A percentile compares a stretch with the other conserved stretches of the same genome.
Evolutionary conservation across 2,797 vertebrate species (phyloP).

Genomic region (Sciurus vulgaris): DNA sequence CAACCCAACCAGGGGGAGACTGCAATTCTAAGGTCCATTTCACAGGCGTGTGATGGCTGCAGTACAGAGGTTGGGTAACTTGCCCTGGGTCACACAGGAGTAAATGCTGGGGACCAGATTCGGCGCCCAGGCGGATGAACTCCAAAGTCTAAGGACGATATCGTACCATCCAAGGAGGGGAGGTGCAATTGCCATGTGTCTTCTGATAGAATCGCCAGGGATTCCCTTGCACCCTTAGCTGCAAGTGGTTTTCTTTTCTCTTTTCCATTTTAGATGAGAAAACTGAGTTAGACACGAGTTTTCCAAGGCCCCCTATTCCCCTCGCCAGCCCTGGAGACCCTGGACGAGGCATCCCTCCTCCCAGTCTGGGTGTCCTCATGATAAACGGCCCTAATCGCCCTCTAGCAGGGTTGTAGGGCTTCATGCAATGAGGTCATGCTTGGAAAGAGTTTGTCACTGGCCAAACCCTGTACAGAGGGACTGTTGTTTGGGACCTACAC

Average conservation of each 20-base stretch:
- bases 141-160: not conserved
- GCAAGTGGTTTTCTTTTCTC: not conserved
- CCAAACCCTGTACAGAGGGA: constrained; percentile 48
- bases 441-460: constrained; percentile 20
- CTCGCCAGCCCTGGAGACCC: not conserved
- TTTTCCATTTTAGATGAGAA: not conserved
- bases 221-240: not conserved
- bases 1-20: not conserved
- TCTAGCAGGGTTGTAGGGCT: not conserved
- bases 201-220: not conserved
- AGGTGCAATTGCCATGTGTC: not conserved
- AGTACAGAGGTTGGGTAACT: not conserved
- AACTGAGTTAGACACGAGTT: not conserved
- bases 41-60: not conserved
- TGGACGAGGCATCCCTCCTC: not conserved
- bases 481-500: constrained; percentile 43
- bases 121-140: not conserved
- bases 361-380: not conserved
- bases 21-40: fast-evolving
- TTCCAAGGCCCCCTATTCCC: not conserved
- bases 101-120: fast-evolving
- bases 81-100: not conserved
- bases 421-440: constrained; percentile 6
- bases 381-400: not conserved
- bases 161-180: too few relatives aligned